Percentiles rank a stretch among this genome's conserved stretches.
These are phyloP conservation scores for Acanthopleura granulata DNA, from an alignment of 2,888 invertebrate species.

Conservation along the genomic window DNA sequence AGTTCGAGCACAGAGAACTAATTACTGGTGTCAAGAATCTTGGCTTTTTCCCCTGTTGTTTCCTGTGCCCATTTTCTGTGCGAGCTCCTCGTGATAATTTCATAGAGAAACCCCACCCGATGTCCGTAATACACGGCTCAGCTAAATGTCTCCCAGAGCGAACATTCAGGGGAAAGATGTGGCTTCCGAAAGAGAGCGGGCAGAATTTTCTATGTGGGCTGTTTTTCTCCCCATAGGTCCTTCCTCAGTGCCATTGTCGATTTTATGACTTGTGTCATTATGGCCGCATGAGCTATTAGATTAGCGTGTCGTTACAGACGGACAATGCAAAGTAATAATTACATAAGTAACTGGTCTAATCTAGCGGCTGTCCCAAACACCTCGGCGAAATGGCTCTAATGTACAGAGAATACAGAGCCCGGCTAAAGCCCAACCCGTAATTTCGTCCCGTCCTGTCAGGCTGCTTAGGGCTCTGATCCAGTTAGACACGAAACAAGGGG, in stretches of 20 bases:
- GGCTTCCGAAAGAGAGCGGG: neutral
- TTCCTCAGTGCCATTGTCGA: neutral
- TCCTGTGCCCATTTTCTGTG: neutral
- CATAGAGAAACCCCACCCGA: constrained; percentile 1
- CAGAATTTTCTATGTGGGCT: neutral
- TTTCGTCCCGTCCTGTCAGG: too few species aligned
- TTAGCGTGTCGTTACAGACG: constrained; percentile 11
- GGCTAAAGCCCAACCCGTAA: neutral
- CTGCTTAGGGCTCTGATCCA: neutral
- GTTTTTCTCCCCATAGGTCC: neutral
- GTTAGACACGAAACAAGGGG: neutral
- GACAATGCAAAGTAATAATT: constrained; percentile 13
- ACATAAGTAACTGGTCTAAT: constrained; percentile 19
- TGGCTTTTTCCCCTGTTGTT: neutral
- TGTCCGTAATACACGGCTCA: neutral
- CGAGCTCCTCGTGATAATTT: neutral
- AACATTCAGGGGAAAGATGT: neutral
- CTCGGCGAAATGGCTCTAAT: neutral
- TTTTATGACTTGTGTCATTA: constrained; percentile 16
- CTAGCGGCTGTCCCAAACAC: neutral
- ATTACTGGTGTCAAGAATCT: too few species aligned
- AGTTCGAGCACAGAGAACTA: too few species aligned
- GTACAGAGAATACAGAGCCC: neutral
- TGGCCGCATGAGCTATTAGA: constrained; percentile 16
- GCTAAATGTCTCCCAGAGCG: constrained; percentile 17